Evolutionary conservation across 2,797 vertebrate species (phyloP).

Genomic region (Margarornis squamiger): DNA sequence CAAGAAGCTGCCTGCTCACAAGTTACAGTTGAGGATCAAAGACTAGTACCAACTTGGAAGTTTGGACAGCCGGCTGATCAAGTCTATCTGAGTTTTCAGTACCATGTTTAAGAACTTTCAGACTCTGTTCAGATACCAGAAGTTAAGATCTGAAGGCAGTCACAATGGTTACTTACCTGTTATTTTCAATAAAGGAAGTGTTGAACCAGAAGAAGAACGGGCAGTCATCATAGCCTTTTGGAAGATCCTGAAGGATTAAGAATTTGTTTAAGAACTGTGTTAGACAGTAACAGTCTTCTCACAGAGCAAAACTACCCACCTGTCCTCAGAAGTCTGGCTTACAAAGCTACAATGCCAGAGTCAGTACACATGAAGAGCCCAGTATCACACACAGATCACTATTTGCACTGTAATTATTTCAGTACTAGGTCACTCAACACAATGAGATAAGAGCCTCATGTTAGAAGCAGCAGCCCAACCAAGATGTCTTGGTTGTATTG

Average conservation of each 20-base stretch:
- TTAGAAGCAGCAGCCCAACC: neutral
- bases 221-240: conserved; percentile 91
- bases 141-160: neutral
- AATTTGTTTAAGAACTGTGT: neutral
- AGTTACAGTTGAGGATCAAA: neutral
- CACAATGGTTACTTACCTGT: conserved; percentile 78
- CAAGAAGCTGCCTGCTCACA: neutral
- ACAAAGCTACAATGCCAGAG: neutral
- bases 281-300: neutral
- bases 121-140: neutral
- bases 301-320: neutral
- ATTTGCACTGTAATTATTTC: neutral
- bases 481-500: neutral
- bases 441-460: neutral
- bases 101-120: neutral
- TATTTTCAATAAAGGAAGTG: conserved; percentile 87
- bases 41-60: neutral
- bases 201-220: conserved; percentile 98
- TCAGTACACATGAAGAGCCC: neutral
- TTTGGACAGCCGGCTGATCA: neutral
- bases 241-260: conserved; percentile 80
- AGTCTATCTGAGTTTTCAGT: neutral
- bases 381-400: neutral
- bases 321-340: neutral
- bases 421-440: neutral